Evolutionary conservation across 2,797 vertebrate species (phyloP), one percentile per base, ranked within the genome.

Genomic region (Paguma larvata): DNA sequence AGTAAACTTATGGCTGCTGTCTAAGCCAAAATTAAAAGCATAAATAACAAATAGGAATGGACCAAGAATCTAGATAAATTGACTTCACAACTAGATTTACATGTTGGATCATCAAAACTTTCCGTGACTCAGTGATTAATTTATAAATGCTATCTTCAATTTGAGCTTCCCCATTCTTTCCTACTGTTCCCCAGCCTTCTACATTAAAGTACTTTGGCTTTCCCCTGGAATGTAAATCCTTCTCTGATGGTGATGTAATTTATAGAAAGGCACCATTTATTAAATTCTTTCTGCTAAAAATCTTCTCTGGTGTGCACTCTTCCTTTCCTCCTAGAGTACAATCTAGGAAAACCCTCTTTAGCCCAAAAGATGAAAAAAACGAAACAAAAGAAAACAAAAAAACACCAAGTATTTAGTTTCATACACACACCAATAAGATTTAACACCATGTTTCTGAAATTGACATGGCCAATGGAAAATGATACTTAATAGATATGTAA

Each of bases 21-120:
- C 92, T 88, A 79, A 86, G 90, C 51, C 78, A 95, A 97, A 97
- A 97, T 97, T 97, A 97, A 97, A 98, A 95, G 87, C 90, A 97
- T 97, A 97, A 98, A 97, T 97, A 96, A 97, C 53, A 92, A 97
- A 90, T 80, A 63, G 56, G 75, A 89, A 90, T 88, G 65, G 59
- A 84, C 65, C 48, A 67, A 78, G 62, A 94, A 91, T 83, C 46
- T 92, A 92, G 87, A 98, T 85, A 88, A 94, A 90, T 95, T 84
- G 88, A 92, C 85, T 97, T 91, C 77, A 90, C 25, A 51, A 79
- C 65, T 89, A 94, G 85, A 97, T 97, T 97, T 97, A 89, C 67
- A 89, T 91, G 77, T 89, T 68, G 44, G 32, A 41, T 95, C 63
- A 84, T 88, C 80, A 93, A 41, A 85, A 62, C 67, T 79, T 93